Conservation (phyloP, 2,113 vertebrate species). For the Channa maculata region DNA sequence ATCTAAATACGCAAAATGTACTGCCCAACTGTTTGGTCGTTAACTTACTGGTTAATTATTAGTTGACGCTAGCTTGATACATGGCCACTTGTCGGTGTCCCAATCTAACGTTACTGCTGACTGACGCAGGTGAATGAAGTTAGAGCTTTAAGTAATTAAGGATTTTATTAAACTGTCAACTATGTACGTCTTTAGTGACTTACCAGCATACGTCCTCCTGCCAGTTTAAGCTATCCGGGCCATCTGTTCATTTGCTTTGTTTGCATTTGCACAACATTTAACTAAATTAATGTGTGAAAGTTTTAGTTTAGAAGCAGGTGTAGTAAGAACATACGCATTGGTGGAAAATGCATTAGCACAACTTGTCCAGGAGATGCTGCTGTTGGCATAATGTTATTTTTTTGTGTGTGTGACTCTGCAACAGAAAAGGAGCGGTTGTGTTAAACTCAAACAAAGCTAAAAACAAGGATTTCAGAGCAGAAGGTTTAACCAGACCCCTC, state of each 20-base stretch:
- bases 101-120: no score
- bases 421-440: no score
- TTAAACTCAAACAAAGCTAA: neutral
- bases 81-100: no score
- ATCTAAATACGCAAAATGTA: no score
- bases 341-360: neutral
- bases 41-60: neutral
- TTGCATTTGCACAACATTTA: no score
- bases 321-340: neutral
- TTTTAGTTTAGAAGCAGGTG: neutral
- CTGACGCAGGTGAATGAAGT: neutral
- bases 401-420: neutral
- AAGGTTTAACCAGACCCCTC: no score
- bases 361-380: slow-evolving; percentile 60
- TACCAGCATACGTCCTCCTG: no score
- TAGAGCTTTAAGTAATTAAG: neutral
- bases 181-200: no score
- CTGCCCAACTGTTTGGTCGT: neutral
- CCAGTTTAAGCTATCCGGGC: no score
- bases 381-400: slow-evolving; percentile 6
- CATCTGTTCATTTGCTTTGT: no score
- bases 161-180: neutral
- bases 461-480: neutral
- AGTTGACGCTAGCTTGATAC: neutral
- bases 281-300: neutral